A percentile compares a stretch with the other conserved stretches of the same genome.
Conservation (phyloP, 2,888 invertebrate genomes). For the Sphecodes monilicornis region DNA sequence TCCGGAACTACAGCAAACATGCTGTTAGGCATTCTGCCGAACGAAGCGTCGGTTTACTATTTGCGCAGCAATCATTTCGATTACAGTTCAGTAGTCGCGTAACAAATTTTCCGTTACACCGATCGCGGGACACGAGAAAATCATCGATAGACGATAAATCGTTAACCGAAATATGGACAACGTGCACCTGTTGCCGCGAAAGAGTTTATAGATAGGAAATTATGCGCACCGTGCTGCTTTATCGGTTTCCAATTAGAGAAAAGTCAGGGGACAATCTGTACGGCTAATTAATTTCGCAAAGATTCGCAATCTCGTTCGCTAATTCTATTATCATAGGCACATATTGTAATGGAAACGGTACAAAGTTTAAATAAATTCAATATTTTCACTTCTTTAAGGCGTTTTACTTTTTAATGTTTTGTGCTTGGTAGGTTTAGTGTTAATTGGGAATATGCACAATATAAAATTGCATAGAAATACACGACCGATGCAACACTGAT, state of each 20-base stretch:
- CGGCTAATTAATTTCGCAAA: not conserved
- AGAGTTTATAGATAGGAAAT: not conserved
- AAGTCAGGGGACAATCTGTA: not conserved
- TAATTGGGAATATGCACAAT: too few species aligned
- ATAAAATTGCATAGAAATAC: not conserved
- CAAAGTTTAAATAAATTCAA: too few species aligned
- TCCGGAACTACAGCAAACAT: not conserved
- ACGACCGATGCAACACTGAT: not conserved
- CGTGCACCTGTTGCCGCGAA: slow-evolving; percentile 2
- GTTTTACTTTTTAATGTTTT: too few species aligned
- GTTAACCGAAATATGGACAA: not conserved
- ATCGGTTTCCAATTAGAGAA: not conserved
- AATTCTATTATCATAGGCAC: not conserved
- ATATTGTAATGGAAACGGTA: too few species aligned
- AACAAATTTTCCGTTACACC: slow-evolving; percentile 8
- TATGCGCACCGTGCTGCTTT: not conserved
- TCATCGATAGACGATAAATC: slow-evolving; percentile 17
- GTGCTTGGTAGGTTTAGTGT: too few species aligned
- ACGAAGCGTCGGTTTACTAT: not conserved
- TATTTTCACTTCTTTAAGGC: too few species aligned
- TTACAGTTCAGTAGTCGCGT: not conserved
- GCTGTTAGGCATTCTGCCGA: not conserved
- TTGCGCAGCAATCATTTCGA: not conserved
- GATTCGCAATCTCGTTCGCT: not conserved
- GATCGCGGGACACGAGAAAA: slow-evolving; percentile 2